phyloP scores from a whole-genome alignment of 2,888 invertebrate genomes.

The Drosophila planitibia region DNA sequence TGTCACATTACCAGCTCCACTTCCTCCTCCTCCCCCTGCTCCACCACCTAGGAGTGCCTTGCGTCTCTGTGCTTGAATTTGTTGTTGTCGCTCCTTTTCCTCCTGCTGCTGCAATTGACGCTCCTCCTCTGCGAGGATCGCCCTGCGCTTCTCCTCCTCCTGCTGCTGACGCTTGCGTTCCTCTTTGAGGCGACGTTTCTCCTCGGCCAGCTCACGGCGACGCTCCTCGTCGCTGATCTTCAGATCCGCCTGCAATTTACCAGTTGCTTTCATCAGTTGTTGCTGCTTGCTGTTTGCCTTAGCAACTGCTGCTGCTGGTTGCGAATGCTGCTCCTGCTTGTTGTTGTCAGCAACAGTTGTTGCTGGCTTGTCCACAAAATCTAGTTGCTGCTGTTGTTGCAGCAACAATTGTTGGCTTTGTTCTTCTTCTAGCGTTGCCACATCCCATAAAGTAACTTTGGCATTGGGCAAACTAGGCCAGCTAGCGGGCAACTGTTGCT shows the following conservation, averaged over 20 bases:
- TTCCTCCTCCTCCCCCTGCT: background rate
- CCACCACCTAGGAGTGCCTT: constrained; percentile 75
- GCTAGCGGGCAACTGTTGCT: background rate
- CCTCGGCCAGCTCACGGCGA: constrained; percentile 79
- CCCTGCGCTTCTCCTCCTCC: constrained; percentile 83
- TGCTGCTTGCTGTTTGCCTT: constrained; percentile 27
- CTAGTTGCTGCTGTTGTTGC: constrained; percentile 44
- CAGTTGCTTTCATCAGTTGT: constrained; percentile 19
- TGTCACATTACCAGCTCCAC: background rate
- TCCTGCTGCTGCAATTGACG: constrained; percentile 81
- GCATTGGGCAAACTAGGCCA: constrained; percentile 52
- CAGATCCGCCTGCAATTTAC: constrained; percentile 2
- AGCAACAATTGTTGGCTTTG: constrained; percentile 57
- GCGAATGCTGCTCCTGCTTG: constrained; percentile 24
- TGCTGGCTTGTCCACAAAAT: constrained; percentile 19
- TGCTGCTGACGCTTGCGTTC: constrained; percentile 83
- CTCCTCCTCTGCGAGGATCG: constrained; percentile 79
- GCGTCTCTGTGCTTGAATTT: constrained; percentile 84
- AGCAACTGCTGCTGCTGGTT: constrained; percentile 3
- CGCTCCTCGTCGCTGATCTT: constrained; percentile 75
- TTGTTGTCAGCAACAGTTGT: constrained; percentile 36
- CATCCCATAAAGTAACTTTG: constrained; percentile 74
- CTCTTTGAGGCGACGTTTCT: constrained; percentile 81
- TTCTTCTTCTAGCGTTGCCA: constrained; percentile 64
- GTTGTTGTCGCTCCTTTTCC: constrained; percentile 84